Percentiles rank a stretch among this genome's conserved stretches.
Evolutionary conservation across 2,113 vertebrate genomes (phyloP).

Genomic region (Recurvirostra avosetta): DNA sequence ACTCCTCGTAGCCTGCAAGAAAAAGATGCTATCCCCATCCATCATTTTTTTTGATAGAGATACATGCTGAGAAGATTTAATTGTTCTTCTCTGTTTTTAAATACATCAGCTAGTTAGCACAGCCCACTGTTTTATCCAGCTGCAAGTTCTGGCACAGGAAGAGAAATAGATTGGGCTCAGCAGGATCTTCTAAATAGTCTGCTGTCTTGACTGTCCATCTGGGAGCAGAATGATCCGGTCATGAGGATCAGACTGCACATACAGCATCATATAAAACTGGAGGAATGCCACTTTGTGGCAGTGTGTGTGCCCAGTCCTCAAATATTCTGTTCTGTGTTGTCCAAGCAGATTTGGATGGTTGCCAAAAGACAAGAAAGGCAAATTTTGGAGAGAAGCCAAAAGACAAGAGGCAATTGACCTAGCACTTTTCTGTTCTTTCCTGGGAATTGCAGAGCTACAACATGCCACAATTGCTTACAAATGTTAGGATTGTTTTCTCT

Average conservation of each 20-base stretch:
- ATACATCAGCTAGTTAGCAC: background rate
- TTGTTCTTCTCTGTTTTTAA: slow-evolving; percentile 1
- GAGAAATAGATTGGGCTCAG: background rate
- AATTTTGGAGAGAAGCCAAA: slow-evolving; percentile 50
- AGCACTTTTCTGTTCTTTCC: slow-evolving; percentile 47
- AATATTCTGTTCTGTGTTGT: background rate
- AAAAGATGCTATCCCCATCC: background rate
- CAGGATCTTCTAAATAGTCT: background rate
- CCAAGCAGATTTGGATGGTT: slow-evolving; percentile 9
- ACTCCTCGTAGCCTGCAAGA: background rate
- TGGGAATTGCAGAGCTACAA: slow-evolving; percentile 60
- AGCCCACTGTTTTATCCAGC: slow-evolving; percentile 14
- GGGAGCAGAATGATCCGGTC: background rate
- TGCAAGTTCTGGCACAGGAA: slow-evolving; percentile 8
- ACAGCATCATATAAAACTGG: background rate
- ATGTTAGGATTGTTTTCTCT: slow-evolving; percentile 58
- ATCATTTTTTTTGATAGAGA: background rate
- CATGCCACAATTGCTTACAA: slow-evolving; percentile 55
- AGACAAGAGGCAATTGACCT: slow-evolving; percentile 62
- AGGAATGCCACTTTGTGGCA: background rate
- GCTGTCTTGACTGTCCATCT: background rate
- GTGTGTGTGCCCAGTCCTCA: background rate
- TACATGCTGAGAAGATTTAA: background rate
- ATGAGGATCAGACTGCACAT: background rate
- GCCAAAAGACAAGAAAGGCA: background rate